Percentiles rank a stretch among this genome's conserved stretches.
Evolutionary conservation across 2,113 vertebrate genomes (phyloP).

Genomic region (Tonatia bakeri): DNA sequence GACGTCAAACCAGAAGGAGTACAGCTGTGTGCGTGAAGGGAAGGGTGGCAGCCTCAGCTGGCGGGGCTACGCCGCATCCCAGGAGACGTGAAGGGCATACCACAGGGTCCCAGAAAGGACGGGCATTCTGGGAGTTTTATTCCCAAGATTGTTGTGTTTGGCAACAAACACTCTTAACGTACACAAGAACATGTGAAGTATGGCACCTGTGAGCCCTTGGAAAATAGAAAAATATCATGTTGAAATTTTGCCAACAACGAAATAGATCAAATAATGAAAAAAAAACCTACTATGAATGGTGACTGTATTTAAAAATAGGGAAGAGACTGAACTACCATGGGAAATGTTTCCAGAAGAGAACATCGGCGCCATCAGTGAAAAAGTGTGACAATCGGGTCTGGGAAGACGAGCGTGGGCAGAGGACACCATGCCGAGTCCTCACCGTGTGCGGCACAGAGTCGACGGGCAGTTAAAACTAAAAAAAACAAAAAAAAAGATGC

Average conservation of each 20-base stretch:
- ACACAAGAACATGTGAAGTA: not conserved
- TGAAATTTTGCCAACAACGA: not conserved
- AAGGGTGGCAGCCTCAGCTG: not conserved
- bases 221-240: not conserved
- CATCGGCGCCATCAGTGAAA: not conserved
- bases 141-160: not conserved
- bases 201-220: not conserved
- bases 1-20: not conserved
- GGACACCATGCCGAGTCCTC: not conserved
- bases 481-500: not conserved
- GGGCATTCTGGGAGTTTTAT: too few species aligned
- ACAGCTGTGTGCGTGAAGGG: fast-evolving
- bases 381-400: fast-evolving
- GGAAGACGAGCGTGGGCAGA: not conserved
- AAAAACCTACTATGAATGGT: not conserved
- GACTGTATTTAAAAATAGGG: not conserved
- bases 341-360: not conserved
- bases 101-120: not conserved
- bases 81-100: not conserved
- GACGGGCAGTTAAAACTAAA: not conserved
- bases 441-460: not conserved
- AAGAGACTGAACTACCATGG: not conserved
- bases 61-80: fast-evolving
- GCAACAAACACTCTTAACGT: not conserved
- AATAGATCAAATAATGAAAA: not conserved